Evolutionary conservation across 1,140 invertebrate species (phyloP).

Genomic region (Macrocentrus cingulum): DNA sequence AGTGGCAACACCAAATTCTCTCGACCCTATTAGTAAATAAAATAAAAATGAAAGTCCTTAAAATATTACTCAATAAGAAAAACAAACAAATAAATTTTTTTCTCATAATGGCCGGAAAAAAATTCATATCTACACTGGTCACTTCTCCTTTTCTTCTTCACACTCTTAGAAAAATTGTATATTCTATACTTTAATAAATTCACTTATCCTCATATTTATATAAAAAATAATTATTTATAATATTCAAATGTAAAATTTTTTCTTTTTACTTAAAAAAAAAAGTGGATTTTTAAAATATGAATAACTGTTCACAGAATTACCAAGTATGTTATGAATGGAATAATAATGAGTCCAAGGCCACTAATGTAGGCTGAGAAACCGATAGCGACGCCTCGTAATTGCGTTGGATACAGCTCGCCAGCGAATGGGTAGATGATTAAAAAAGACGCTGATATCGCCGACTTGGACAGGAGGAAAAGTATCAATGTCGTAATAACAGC

Average conservation of each 20-base stretch:
- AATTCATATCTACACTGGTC: constrained; percentile 6
- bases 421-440: constrained; percentile 89
- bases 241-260: too few relatives aligned
- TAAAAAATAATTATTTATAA: too few relatives aligned
- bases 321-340: constrained; percentile 88
- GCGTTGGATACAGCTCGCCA: constrained; percentile 85
- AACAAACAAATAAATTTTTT: too few relatives aligned
- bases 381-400: constrained; percentile 81
- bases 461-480: constrained; percentile 85
- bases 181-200: constrained; percentile 27
- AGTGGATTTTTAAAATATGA: too few relatives aligned
- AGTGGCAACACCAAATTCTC: constrained; percentile 80
- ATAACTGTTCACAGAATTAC: too few relatives aligned
- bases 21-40: constrained; percentile 65
- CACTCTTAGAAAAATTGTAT: constrained; percentile 15
- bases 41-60: constrained; percentile 11
- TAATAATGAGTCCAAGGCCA: constrained; percentile 82
- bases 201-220: constrained; percentile 14
- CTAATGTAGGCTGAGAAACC: constrained; percentile 88
- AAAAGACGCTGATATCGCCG: constrained; percentile 87
- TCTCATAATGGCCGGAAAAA: constrained; percentile 14
- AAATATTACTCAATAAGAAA: background rate
- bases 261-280: constrained; percentile 22
- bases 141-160: constrained; percentile 10
- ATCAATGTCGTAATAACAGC: constrained; percentile 71